These are phyloP conservation scores for Caenorhabditis sp. DNA, from an alignment of 2,888 invertebrate species.

Conservation along the genomic window DNA sequence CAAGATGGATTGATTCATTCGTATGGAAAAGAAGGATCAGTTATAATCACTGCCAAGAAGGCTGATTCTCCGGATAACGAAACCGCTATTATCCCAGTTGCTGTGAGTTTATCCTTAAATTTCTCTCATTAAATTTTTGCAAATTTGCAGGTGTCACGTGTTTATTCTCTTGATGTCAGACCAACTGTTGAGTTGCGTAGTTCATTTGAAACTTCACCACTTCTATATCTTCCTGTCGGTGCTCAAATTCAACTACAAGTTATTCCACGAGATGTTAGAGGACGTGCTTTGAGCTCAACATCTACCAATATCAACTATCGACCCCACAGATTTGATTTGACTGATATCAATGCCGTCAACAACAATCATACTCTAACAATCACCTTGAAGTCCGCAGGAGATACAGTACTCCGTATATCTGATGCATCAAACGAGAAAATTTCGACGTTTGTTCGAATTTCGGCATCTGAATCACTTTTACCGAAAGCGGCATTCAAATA, in stretches of 20 bases:
- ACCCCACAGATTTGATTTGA: conserved; percentile 63
- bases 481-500: conserved; percentile 24
- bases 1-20: conserved; percentile 40
- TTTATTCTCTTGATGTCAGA: conserved; percentile 50
- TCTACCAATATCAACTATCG: conserved; percentile 44
- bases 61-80: conserved; percentile 46
- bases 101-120: too few species aligned
- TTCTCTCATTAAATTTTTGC: too few species aligned
- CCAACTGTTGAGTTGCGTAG: conserved; percentile 27
- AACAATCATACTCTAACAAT: conserved; percentile 52
- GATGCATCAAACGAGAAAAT: conserved; percentile 45
- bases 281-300: conserved; percentile 46
- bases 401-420: conserved; percentile 60
- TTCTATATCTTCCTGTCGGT: conserved; percentile 48
- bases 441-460: conserved; percentile 54
- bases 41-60: conserved; percentile 29
- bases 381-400: conserved; percentile 55
- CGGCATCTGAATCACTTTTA: conserved; percentile 40
- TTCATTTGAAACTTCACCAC: conserved; percentile 16
- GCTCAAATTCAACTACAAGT: conserved; percentile 45
- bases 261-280: conserved; percentile 46
- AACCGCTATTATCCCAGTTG: conserved; percentile 49
- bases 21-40: conserved; percentile 44
- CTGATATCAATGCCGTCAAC: conserved; percentile 50
- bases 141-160: conserved; percentile 39